Evolutionary conservation across 2,888 invertebrate species (phyloP).

Genomic region (Drosophila mulleri): DNA sequence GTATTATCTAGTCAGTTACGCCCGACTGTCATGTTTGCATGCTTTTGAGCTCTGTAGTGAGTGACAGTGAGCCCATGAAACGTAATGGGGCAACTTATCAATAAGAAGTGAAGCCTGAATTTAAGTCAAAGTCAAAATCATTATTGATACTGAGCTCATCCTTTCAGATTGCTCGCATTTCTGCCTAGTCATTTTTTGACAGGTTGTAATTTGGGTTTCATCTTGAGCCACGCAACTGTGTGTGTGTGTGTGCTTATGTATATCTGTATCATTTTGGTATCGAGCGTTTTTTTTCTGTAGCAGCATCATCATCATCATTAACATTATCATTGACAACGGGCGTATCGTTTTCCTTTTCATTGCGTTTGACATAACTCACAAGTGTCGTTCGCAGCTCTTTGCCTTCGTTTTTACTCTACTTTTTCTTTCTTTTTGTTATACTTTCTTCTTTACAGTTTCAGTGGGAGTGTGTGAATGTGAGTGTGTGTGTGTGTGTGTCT

Average conservation of each 20-base stretch:
- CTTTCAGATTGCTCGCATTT: constrained; percentile 31
- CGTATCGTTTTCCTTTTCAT: constrained; percentile 55
- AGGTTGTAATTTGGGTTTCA: constrained; percentile 57
- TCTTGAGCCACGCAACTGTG: constrained; percentile 20
- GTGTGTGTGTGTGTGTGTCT: not conserved
- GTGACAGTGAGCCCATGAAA: constrained; percentile 48
- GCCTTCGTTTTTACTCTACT: constrained; percentile 38
- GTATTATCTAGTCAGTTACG: not conserved
- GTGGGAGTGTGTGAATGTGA: not conserved
- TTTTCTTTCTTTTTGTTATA: constrained; percentile 39
- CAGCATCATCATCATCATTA: constrained; percentile 14
- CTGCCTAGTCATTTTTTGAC: constrained; percentile 57
- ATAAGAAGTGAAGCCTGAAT: constrained; percentile 4
- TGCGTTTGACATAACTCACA: constrained; percentile 65
- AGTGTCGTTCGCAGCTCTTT: constrained; percentile 40
- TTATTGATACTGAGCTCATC: constrained; percentile 21
- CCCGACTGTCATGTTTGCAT: not conserved
- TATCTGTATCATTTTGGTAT: constrained; percentile 29
- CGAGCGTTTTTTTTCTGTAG: constrained; percentile 16
- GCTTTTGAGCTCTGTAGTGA: constrained; percentile 16
- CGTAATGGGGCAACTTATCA: constrained; percentile 44
- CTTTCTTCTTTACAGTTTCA: constrained; percentile 46
- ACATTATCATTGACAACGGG: constrained; percentile 17
- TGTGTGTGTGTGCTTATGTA: constrained; percentile 5
- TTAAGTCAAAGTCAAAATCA: constrained; percentile 10